phyloP scores from a whole-genome alignment of 1,140 invertebrate genomes.

The Drosophila dunni region DNA sequence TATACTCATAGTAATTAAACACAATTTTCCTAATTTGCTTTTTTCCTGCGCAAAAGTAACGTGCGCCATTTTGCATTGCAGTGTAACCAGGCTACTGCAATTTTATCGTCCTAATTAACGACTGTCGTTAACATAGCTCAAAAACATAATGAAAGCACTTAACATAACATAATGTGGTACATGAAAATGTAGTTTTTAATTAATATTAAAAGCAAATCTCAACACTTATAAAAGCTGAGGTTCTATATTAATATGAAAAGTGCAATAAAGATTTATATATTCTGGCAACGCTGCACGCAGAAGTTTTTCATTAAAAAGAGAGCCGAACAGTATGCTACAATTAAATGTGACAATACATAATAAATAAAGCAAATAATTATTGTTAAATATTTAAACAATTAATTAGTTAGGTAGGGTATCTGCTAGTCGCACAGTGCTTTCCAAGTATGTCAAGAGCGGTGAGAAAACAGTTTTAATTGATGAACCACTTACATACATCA shows the following conservation, averaged over 20 bases:
- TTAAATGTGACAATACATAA: background rate
- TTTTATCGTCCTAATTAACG: too few relatives aligned
- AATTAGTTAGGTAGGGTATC: background rate
- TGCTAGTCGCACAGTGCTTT: background rate
- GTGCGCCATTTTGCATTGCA: conserved; percentile 1
- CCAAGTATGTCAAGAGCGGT: conserved; percentile 10
- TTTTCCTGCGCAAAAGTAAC: background rate
- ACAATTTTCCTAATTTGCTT: background rate
- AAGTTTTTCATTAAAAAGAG: background rate
- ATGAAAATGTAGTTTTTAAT: too few relatives aligned
- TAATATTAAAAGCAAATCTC: too few relatives aligned
- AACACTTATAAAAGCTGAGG: too few relatives aligned
- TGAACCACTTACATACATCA: conserved; percentile 28
- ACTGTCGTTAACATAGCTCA: too few relatives aligned
- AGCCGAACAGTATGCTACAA: conserved; percentile 8
- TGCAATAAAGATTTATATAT: too few relatives aligned
- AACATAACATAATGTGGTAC: background rate
- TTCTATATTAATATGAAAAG: too few relatives aligned
- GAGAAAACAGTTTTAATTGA: conserved; percentile 23
- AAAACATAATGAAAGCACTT: background rate
- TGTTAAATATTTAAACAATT: background rate
- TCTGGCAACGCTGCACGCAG: background rate
- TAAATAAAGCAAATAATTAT: background rate
- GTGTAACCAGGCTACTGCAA: background rate
- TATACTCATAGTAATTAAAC: background rate